These are phyloP conservation scores for Capitella teleta DNA, from an alignment of 1,140 invertebrate species.

Conservation along the genomic window DNA sequence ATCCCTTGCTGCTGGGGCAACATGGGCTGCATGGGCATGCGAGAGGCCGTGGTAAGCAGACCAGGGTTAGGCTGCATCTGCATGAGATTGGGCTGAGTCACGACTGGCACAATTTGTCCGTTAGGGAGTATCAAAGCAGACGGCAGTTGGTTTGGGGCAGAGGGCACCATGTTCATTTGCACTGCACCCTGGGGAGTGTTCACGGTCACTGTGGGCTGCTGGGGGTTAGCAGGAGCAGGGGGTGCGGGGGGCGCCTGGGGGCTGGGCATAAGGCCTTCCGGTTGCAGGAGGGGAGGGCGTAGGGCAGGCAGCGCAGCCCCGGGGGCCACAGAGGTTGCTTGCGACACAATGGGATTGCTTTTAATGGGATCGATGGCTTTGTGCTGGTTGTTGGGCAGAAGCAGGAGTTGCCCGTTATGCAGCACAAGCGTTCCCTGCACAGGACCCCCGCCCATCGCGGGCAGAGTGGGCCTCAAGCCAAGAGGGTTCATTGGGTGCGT, in stretches of 20 bases:
- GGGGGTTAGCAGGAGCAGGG: neutral
- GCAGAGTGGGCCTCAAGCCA: no score
- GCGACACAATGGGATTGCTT: neutral
- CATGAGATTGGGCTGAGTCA: conserved; percentile 35
- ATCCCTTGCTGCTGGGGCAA: neutral
- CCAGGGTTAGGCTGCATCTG: conserved; percentile 11
- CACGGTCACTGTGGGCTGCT: conserved; percentile 9
- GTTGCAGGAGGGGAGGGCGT: conserved; percentile 1
- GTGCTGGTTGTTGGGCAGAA: no score
- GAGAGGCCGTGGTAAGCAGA: no score
- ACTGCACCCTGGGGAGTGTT: conserved; percentile 11
- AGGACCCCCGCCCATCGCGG: no score
- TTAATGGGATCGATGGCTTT: no score
- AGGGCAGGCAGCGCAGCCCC: neutral
- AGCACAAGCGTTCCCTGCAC: no score
- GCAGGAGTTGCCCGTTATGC: no score
- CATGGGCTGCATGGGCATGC: no score
- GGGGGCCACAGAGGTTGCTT: neutral
- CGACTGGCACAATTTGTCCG: conserved; percentile 42
- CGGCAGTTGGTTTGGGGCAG: conserved; percentile 28
- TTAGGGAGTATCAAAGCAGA: conserved; percentile 40
- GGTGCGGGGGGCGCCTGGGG: neutral
- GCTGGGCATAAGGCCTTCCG: neutral
- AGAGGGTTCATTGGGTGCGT: no score
- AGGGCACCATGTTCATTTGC: conserved; percentile 20